phyloP scores from a whole-genome alignment of 2,888 invertebrate species.

The Himalopsyche tibetana region DNA sequence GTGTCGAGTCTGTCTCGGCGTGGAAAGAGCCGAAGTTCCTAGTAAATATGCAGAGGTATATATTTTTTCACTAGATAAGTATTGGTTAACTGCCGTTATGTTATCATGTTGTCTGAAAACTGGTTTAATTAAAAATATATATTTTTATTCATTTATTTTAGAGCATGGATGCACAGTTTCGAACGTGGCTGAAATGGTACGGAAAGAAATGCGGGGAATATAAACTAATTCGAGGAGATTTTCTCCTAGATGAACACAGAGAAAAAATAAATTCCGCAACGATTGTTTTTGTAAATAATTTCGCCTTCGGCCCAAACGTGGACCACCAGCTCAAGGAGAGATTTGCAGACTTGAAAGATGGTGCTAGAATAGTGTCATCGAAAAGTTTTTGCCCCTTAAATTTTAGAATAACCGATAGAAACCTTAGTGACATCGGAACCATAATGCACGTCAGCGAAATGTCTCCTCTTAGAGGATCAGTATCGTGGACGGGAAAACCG shows the following conservation, averaged over 20 bases:
- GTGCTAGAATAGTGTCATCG: conserved; percentile 97
- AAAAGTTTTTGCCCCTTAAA: conserved; percentile 99
- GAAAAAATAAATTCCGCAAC: conserved; percentile 96
- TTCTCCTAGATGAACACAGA: conserved; percentile 92
- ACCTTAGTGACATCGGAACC: conserved; percentile 98
- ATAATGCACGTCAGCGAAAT: conserved; percentile 99
- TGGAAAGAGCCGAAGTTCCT: conserved; percentile 98
- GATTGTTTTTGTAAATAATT: conserved; percentile 99
- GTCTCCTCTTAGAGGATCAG: conserved; percentile 95
- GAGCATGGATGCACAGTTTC: conserved; percentile 93
- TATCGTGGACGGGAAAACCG: conserved; percentile 99
- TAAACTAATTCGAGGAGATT: conserved; percentile 95
- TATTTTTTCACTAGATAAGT: background rate
- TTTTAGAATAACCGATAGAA: conserved; percentile 98
- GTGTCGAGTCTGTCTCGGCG: conserved; percentile 94
- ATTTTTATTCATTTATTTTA: conserved; percentile 71
- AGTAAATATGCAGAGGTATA: conserved; percentile 93
- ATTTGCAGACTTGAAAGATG: conserved; percentile 96
- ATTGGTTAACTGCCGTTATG: background rate
- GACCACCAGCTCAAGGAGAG: conserved; percentile 97
- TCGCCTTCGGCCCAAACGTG: conserved; percentile 98
- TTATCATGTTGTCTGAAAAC: conserved; percentile 49
- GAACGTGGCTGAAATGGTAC: conserved; percentile 98
- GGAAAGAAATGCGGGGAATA: conserved; percentile 96
- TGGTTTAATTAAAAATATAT: conserved; percentile 43